Conservation (phyloP, 2,113 vertebrate genomes). For the Dromaius novaehollandiae region DNA sequence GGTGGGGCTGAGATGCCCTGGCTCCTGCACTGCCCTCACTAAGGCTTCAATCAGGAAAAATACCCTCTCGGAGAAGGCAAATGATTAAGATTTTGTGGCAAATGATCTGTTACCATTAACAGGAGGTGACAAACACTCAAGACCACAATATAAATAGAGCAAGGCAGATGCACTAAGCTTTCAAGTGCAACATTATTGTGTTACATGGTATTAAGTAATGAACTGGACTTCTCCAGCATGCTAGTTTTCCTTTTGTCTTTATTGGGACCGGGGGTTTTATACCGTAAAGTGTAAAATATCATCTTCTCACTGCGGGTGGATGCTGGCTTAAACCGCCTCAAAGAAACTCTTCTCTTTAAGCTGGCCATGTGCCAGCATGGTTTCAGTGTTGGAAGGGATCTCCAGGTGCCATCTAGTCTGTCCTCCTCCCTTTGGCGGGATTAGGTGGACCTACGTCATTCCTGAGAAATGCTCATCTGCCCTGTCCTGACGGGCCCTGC, state of each 20-base stretch:
- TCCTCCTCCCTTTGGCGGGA: background rate
- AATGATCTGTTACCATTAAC: constrained; percentile 21
- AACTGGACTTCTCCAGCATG: background rate
- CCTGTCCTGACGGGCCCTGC: background rate
- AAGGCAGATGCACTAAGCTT: constrained; percentile 6
- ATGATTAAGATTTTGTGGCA: constrained; percentile 63
- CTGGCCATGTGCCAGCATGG: background rate
- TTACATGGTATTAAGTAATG: background rate
- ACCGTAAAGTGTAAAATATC: background rate
- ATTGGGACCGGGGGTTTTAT: background rate
- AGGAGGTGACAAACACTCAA: constrained; percentile 40
- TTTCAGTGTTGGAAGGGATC: background rate
- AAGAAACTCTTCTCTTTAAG: background rate
- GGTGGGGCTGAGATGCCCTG: background rate
- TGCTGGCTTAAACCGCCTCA: background rate
- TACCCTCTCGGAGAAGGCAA: constrained; percentile 37
- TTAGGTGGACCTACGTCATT: background rate
- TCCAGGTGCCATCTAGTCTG: background rate
- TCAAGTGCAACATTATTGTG: background rate
- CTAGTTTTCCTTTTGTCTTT: background rate
- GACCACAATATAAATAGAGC: constrained; percentile 31
- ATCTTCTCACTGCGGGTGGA: background rate
- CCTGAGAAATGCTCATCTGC: background rate
- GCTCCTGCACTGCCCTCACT: constrained; percentile 31
- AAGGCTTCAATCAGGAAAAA: constrained; percentile 57